Evolutionary conservation across 2,888 invertebrate species (phyloP), one percentile per base, ranked within the genome.

Genomic region (Dryadula phaetusa): DNA sequence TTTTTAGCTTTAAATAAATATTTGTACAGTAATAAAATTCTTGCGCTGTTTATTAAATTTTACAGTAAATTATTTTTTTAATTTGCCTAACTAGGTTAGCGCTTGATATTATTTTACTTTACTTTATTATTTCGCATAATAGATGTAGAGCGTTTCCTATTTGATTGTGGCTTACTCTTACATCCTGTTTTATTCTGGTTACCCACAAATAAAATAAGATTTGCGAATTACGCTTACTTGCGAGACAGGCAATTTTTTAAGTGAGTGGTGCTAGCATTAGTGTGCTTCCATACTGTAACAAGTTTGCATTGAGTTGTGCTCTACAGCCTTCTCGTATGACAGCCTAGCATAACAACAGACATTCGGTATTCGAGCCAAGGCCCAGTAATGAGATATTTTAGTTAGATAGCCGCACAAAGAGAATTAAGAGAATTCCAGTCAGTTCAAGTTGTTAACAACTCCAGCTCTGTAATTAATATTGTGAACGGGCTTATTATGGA

Each of bases 301-400:
- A 79, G 92, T 91, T 91, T 87, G 83, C 92, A 92, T 92, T 92
- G 90, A 91, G 79, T 79, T 77, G 75, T 82, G 83, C 82, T 81
- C 82, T 82, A 83, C 87, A 92, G 88, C 92, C 92, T 92, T 92
- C 92, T 92, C 85, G 82, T 87, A 88, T 90, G 90, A 91, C 92
- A 91, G 90, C 84, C 78, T 80, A 80, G 84, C 80, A 86, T 85
- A 92, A 90, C 88, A 87, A 88, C 91, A 83, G 86, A 86, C 89
- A 85, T 84, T 81, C 82, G 88, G 90, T 89, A 91, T 92, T 90
- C 87, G 75, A 92, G 90, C 90, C 92, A 92, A 92, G 92, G 92
- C 88, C 84, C 85, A 82, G 88, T 86, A 90, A 90, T 87, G 81
- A 90, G 90, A 91, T 90, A 90, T 87, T 86, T 85, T 80, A 77